Base-by-base conservation (phyloP, 2,797 vertebrate genomes). In the Babyrousa celebensis region DNA sequence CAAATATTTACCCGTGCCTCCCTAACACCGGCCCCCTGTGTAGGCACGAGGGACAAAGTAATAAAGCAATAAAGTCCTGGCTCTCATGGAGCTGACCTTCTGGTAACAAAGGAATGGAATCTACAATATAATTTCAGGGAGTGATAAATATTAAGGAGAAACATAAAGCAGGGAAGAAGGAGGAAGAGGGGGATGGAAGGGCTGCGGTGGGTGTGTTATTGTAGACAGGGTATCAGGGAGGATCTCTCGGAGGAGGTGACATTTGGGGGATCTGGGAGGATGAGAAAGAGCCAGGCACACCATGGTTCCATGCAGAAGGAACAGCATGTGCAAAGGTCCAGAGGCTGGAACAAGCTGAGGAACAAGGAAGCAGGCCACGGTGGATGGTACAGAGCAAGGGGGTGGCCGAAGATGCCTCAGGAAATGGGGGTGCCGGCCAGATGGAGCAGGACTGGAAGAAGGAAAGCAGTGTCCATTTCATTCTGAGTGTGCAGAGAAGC, bases 211-310 rank as follows among this genome's bases (percentile, higher is more conserved):
- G 36, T 18, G 62, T 67, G 15, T 63, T 23, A 12, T 12, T 1
- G 29, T 0, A 54, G 40, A 52, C 0, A 43, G 21, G 12, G 12
- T 1, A 40, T 71, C n/a, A 32, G 3, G 60, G 77, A 36, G 48
- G 79, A 25, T 54, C 27, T 95, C 84, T 84, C 62, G 10, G 95
- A 95, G n/a, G 89, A 82, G 62, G 78, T 68, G 86, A 75, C 56
- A 5, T n/a, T 70, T 25, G 48, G 48, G 58, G 40, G 56, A 63
- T 48, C 65, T 52, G 32, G 85, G 74, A 60, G 63, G 36, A 75
- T 25, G 58, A 94, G 11, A 65, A 23, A 5, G 27, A 80, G 20
- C 23, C 3, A 1, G 75, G 15, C 7, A 71, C 23, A 6, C n/a
- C 32, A n/a, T 6, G 14, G 17, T 65, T 91, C 67, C 25, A 27